Evolutionary conservation across 2,797 vertebrate species (phyloP).

Genomic region (Limnodromus scolopaceus): DNA sequence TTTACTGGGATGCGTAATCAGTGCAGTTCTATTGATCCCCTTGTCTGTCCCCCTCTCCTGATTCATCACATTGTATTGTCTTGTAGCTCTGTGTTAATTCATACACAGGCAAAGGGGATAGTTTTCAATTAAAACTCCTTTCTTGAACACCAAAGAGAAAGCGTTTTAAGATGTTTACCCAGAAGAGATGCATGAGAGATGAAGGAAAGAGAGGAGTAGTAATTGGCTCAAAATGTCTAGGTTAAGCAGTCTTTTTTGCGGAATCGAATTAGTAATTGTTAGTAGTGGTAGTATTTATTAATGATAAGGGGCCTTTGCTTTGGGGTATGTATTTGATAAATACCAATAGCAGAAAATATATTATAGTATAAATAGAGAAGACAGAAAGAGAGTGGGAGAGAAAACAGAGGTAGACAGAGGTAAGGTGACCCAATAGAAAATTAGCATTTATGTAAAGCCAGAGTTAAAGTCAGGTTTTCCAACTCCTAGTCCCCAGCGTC

Average conservation of each 20-base stretch:
- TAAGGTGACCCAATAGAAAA: neutral
- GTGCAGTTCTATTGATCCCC: neutral
- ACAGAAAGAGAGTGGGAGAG: neutral
- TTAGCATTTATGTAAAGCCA: neutral
- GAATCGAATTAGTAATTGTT: neutral
- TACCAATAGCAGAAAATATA: neutral
- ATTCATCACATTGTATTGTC: neutral
- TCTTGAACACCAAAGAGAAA: neutral
- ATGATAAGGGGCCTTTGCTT: neutral
- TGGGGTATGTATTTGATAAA: neutral
- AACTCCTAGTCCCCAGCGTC: rapidly evolving
- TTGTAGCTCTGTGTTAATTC: neutral
- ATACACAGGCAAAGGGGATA: neutral
- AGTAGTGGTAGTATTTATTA: neutral
- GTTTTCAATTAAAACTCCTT: neutral
- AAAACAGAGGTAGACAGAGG: neutral
- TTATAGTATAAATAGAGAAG: neutral
- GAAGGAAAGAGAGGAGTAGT: neutral
- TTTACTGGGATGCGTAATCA: neutral
- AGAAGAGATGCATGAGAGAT: neutral
- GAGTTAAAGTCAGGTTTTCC: neutral
- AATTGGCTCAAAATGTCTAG: neutral
- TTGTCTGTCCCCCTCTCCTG: neutral
- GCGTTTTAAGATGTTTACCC: neutral
- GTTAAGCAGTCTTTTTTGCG: neutral